Evolutionary conservation across 2,797 vertebrate genomes (phyloP).

Genomic region (Rhadinocentrus ornatus): DNA sequence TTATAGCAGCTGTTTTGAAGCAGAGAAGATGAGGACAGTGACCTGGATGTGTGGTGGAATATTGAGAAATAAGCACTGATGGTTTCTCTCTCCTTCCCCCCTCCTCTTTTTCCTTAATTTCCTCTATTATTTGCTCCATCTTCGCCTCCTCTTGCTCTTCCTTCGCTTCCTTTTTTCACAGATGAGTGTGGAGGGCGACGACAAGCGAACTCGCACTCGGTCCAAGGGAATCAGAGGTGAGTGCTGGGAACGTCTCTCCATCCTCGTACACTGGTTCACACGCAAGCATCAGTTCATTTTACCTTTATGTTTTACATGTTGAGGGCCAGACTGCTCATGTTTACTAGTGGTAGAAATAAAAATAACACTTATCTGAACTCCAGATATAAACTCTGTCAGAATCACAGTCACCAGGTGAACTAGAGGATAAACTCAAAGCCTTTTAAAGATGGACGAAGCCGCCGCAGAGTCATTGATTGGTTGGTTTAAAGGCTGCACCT

Average conservation of each 20-base stretch:
- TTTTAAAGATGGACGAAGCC: not conserved
- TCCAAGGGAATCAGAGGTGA: constrained; percentile 95
- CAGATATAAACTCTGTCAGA: not conserved
- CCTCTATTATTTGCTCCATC: not conserved
- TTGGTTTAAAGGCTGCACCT: not conserved
- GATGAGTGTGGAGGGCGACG: constrained; percentile 95
- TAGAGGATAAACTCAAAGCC: not conserved
- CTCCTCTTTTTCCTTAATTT: not conserved
- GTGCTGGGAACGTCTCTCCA: constrained; percentile 50
- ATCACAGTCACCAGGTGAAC: not conserved
- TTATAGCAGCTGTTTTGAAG: constrained; percentile 37
- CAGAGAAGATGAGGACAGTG: constrained; percentile 16
- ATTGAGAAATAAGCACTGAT: constrained; percentile 23
- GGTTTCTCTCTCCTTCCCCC: constrained; percentile 2
- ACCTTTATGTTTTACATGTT: not conserved
- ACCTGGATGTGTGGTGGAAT: constrained; percentile 23
- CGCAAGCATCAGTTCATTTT: constrained; percentile 23
- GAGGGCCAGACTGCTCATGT: too few relatives aligned
- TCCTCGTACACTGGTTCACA: constrained; percentile 6
- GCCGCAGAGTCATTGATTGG: not conserved
- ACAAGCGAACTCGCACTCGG: constrained; percentile 92
- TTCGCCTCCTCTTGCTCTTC: not conserved
- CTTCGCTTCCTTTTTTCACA: constrained; percentile 68
- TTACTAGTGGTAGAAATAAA: too few relatives aligned
- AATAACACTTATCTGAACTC: too few relatives aligned